Evolutionary conservation across 2,113 vertebrate genomes (phyloP).

Genomic region (Helogale parvula): DNA sequence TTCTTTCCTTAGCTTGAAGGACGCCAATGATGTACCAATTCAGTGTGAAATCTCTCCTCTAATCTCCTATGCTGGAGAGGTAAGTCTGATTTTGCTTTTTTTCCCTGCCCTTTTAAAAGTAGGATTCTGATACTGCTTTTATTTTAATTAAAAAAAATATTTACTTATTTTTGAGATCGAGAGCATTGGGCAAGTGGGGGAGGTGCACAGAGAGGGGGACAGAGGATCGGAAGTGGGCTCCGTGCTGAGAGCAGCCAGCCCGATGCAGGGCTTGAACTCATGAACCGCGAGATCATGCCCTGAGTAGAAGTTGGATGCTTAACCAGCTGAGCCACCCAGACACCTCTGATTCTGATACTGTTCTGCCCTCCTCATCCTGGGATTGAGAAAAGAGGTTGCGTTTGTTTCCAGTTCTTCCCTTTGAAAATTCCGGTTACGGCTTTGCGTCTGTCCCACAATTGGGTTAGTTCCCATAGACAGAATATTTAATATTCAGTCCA

Average conservation of each 20-base stretch:
- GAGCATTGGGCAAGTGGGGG: too few relatives aligned
- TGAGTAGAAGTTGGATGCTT: too few relatives aligned
- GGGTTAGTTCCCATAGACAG: background rate
- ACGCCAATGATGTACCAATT: slow-evolving; percentile 94
- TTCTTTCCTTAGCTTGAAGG: slow-evolving; percentile 90
- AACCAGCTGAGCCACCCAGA: too few relatives aligned
- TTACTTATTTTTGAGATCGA: too few relatives aligned
- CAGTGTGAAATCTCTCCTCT: slow-evolving; percentile 98
- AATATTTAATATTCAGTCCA: background rate
- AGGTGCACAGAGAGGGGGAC: too few relatives aligned
- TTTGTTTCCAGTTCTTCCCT: background rate
- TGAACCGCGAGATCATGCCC: too few relatives aligned
- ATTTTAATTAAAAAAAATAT: too few relatives aligned
- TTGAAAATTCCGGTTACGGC: background rate
- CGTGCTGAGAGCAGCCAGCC: too few relatives aligned
- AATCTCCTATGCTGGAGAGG: slow-evolving; percentile 96
- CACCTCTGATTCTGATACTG: too few relatives aligned
- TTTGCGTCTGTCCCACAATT: background rate
- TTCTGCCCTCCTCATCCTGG: background rate
- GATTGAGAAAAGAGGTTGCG: background rate
- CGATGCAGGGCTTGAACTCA: too few relatives aligned
- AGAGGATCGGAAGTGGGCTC: too few relatives aligned
- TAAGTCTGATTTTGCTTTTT: slow-evolving; percentile 81
- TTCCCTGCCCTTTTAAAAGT: background rate
- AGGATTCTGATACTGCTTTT: background rate